These are phyloP conservation scores for Sus scrofa DNA, from an alignment of 2,113 vertebrate genomes.

Conservation along the genomic window T2T-Sscrofa CM000818.6:17443501-17444000, in stretches of 20 bases:
- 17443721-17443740: background rate
- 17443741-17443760: background rate
- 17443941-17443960: background rate
- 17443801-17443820: background rate
- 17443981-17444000: background rate
- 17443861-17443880: background rate
- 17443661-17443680: background rate
- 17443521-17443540: too few relatives aligned
- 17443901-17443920: background rate
- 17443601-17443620: background rate
- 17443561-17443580: background rate
- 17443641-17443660: background rate
- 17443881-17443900: background rate
- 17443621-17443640: background rate
- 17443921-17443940: background rate
- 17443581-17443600: background rate
- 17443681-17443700: background rate
- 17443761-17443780: background rate
- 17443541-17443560: too few relatives aligned
- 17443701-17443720: background rate
- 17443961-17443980: conserved; percentile 11
- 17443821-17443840: background rate
- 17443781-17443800: background rate
- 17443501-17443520: background rate
- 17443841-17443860: background rate